Evolutionary conservation across 2,888 invertebrate species (phyloP), one percentile per base, ranked within the genome.

Genomic region (Phalera bucephala): DNA sequence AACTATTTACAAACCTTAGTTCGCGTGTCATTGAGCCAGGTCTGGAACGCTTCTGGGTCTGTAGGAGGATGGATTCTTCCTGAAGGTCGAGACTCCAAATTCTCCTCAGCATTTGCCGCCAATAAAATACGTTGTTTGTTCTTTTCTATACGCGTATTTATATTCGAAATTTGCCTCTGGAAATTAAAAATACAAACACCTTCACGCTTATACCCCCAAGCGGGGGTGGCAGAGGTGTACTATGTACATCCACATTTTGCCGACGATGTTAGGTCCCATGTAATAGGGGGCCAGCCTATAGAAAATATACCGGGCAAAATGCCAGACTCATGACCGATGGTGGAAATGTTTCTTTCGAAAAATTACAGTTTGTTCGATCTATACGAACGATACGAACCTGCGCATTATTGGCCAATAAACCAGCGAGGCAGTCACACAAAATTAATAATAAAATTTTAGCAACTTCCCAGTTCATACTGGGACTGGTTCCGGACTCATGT

Each of bases 101-200:
- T 66, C 32, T 94, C 94, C 36, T 93, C 94, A 1, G 91, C 90
- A 1, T 92, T 92, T 46, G 93, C 93, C 0, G 94, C 93, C 0
- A 93, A 93, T 0, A 92, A 91, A 45, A 95, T 95, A 60, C 95
- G 94, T 57, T 94, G 94, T 62, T 93, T 93, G 1, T 92, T 95
- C 72, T 93, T 94, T 66, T 96, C 95, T 53, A 96, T 94, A 52
- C 93, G 93, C 33, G 90, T 79, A 63, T 94, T 93, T 20, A 96
- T 79, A 45, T 92, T 92, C 40, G 91, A 86, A 52, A 96, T 94
- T 77, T 90, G 90, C 32, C 83, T 76, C 90, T 90, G 64, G 2
- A 51, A 47, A 40, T 22, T n/a, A n/a, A n/a, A n/a, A n/a, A n/a
- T n/a, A n/a, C n/a, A n/a, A n/a, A n/a, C n/a, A n/a, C n/a, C n/a